Evolutionary conservation across 1,140 invertebrate species (phyloP).

Genomic region (Megalonaias nervosa): DNA sequence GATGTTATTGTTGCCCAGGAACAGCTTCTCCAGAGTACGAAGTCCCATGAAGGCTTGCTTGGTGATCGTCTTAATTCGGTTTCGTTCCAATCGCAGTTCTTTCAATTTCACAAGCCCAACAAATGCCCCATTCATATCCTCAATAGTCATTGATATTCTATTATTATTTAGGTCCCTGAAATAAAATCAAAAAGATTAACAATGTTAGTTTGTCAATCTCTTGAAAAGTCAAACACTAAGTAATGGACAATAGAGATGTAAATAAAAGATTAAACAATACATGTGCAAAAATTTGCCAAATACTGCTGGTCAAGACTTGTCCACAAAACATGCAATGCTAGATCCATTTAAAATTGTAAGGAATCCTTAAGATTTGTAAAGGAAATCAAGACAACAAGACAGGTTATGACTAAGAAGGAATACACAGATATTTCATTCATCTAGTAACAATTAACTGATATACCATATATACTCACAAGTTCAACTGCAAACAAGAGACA

Average conservation of each 20-base stretch:
- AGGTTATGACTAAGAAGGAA: too few relatives aligned
- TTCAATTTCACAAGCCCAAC: conserved; percentile 80
- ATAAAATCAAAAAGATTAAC: conserved; percentile 30
- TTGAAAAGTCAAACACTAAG: neutral
- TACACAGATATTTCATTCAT: too few relatives aligned
- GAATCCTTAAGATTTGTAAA: neutral
- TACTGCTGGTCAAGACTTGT: neutral
- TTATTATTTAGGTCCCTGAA: conserved; percentile 84
- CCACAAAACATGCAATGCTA: neutral
- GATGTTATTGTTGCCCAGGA: conserved; percentile 53
- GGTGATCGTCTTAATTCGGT: conserved; percentile 90
- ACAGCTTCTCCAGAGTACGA: conserved; percentile 38
- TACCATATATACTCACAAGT: too few relatives aligned
- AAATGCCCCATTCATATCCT: conserved; percentile 88
- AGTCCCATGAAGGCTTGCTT: conserved; percentile 85
- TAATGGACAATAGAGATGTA: neutral
- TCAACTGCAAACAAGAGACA: too few relatives aligned
- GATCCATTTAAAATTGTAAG: neutral
- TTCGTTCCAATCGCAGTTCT: conserved; percentile 82
- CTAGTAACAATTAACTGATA: too few relatives aligned
- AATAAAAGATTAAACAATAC: neutral
- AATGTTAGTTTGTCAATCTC: conserved; percentile 3
- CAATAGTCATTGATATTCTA: conserved; percentile 89
- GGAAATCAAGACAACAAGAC: too few relatives aligned
- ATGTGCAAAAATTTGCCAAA: neutral